Conservation (phyloP, 2,888 invertebrate species). For the Tenthredo amoena region DNA sequence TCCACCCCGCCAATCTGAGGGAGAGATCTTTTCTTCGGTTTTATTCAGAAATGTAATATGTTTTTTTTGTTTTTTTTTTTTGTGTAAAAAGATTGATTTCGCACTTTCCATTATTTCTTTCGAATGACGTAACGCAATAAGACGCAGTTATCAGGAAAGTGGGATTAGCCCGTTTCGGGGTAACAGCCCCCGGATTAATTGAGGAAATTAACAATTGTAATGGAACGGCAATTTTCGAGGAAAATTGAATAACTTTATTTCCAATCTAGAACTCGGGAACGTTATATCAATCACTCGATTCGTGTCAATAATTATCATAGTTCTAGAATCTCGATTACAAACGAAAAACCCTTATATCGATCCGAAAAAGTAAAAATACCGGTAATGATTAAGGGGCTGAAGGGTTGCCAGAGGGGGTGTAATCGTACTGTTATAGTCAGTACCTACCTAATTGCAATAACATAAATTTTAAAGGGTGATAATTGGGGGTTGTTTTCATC, state of each 20-base stretch:
- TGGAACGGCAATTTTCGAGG: not conserved
- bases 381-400: not conserved
- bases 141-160: not conserved
- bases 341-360: not conserved
- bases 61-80: not conserved
- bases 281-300: not conserved
- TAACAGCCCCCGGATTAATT: not conserved
- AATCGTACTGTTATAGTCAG: too few relatives aligned
- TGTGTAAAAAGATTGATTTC: not conserved
- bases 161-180: not conserved
- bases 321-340: not conserved
- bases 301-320: not conserved
- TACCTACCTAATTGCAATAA: not conserved
- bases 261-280: not conserved
- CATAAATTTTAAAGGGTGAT: conserved; percentile 3
- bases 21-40: not conserved
- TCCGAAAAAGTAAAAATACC: not conserved
- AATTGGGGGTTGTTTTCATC: conserved; percentile 6
- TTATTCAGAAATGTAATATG: conserved; percentile 11
- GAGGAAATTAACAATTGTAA: not conserved
- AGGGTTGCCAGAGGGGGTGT: not conserved
- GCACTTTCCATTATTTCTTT: too few relatives aligned
- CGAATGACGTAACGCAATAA: too few relatives aligned
- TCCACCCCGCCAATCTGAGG: not conserved
- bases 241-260: not conserved